Evolutionary conservation across 2,888 invertebrate genomes (phyloP), one percentile per base, ranked within the genome.

Genomic region (Hoplodrina blanda): DNA sequence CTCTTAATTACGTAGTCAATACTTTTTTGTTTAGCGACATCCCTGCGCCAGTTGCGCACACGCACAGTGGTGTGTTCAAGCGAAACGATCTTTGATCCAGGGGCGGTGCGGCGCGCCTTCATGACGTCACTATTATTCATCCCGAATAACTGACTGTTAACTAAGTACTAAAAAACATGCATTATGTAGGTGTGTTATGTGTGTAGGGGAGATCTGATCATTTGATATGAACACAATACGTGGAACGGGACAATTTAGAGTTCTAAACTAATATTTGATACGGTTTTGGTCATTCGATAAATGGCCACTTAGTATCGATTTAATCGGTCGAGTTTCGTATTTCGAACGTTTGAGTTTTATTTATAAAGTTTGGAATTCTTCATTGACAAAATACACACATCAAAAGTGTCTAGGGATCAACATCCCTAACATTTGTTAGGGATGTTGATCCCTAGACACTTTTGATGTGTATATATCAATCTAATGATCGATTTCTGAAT

Each of bases 81-180:
- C 90, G 90, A 89, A 90, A 88, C 90, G 90, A 90, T 92, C 91
- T 92, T 92, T 93, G 93, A 93, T 92, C 91, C 88, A 83, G 87
- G 84, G 85, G 87, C 85, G 89, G 88, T 88, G 86, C 88, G 89
- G 88, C 88, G 86, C 88, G 90, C 89, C 90, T 90, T 80, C 81
- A 74, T 93, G 92, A 93, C 93, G 92, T 93, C 94, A 93, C 88
- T 87, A 89, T 89, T 91, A 91, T 91, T 91, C 88, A 90, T 92
- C 82, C 85, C 82, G 70, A 80, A 74, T 83, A 80, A 78, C 76
- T 85, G 76, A 72, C 78, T 80, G 79, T 74, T 80, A 80, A 79
- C 88, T 85, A 84, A 84, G 82, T 78, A 84, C 81, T 84, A 77
- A 83, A 82, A 82, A 82, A 69, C 74, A 76, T 82, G 64, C 67